phyloP scores from a whole-genome alignment of 2,797 vertebrate genomes.

The Yasuhikotakia modesta region DNA sequence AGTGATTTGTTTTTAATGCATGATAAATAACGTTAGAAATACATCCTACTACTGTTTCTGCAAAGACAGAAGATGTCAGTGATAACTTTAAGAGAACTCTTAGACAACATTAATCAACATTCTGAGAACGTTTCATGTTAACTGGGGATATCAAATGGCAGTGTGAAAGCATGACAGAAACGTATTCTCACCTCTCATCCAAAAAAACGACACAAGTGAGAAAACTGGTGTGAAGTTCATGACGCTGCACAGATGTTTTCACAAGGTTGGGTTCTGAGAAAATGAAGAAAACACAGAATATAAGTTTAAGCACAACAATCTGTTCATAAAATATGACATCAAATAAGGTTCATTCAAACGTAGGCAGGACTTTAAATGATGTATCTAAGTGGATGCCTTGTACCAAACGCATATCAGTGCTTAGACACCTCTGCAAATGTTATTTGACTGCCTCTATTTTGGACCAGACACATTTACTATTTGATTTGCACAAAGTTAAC shows the following conservation, averaged over 20 bases:
- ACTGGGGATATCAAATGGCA: neutral
- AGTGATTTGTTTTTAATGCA: too few relatives aligned
- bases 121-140: neutral
- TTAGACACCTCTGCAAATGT: neutral
- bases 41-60: too few relatives aligned
- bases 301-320: neutral
- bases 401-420: too few relatives aligned
- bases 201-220: slow-evolving; percentile 46
- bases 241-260: slow-evolving; percentile 31
- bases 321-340: too few relatives aligned
- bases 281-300: neutral
- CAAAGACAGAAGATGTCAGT: too few relatives aligned
- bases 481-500: neutral
- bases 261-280: slow-evolving; percentile 1
- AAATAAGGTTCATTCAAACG: too few relatives aligned
- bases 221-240: slow-evolving; percentile 55
- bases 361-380: neutral
- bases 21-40: too few relatives aligned
- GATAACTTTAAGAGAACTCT: too few relatives aligned
- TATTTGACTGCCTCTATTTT: neutral
- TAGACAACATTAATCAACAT: neutral
- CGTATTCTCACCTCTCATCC: slow-evolving; percentile 54
- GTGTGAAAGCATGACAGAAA: neutral
- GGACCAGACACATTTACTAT: neutral
- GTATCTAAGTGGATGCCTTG: neutral